Conservation (phyloP, 2,113 vertebrate species). For the Pionites leucogaster region DNA sequence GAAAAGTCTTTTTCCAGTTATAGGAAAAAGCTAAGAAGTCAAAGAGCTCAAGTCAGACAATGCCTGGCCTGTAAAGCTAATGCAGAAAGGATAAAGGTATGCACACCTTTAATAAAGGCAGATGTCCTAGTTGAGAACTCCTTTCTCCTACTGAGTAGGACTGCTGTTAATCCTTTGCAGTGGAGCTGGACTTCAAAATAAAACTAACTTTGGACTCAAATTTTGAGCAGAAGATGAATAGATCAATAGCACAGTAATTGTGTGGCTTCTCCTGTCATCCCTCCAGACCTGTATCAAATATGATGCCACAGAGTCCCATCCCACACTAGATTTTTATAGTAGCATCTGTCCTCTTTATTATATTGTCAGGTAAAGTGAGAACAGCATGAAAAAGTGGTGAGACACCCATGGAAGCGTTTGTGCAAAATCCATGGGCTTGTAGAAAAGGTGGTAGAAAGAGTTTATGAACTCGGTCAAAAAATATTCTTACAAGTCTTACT, state of each 20-base stretch:
- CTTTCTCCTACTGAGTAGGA: background rate
- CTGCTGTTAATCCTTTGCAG: background rate
- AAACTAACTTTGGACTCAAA: background rate
- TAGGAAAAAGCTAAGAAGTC: constrained; percentile 65
- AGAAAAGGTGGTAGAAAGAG: background rate
- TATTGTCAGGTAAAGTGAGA: constrained; percentile 38
- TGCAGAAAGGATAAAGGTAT: constrained; percentile 59
- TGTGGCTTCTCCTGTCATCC: background rate
- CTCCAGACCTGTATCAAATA: background rate
- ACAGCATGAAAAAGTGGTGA: background rate
- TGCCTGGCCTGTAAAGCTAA: constrained; percentile 48
- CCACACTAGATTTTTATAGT: background rate
- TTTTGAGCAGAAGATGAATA: background rate
- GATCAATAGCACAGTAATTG: background rate
- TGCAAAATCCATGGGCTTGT: background rate
- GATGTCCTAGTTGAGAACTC: background rate
- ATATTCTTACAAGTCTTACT: background rate
- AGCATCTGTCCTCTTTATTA: background rate
- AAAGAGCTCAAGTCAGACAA: constrained; percentile 61
- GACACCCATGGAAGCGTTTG: background rate
- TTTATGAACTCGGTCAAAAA: background rate
- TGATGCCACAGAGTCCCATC: background rate
- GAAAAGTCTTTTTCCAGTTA: constrained; percentile 54
- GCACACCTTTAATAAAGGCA: background rate
- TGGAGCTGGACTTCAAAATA: background rate